A percentile compares a stretch with the other conserved stretches of the same genome.
Evolutionary conservation across 1,140 invertebrate genomes (phyloP).

Genomic region (Hyles euphorbiae): DNA sequence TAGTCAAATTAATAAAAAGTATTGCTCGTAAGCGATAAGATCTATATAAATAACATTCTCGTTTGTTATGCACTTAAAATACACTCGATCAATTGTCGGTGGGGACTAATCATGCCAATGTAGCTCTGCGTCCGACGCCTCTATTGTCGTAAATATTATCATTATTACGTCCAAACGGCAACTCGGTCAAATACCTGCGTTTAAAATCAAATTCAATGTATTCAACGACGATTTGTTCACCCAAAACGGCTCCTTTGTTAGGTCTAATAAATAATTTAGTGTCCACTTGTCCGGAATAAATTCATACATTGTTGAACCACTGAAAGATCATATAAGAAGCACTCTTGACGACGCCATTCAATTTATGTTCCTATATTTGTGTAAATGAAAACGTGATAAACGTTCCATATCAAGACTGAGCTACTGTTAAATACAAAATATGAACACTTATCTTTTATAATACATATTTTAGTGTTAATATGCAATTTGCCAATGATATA

Average conservation of each 20-base stretch:
- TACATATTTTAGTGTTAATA: background rate
- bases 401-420: conserved; percentile 17
- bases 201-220: conserved; percentile 51
- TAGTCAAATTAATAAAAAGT: conserved; percentile 31
- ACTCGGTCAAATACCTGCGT: conserved; percentile 59
- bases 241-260: conserved; percentile 44
- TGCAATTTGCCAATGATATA: conserved; percentile 23
- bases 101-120: conserved; percentile 36
- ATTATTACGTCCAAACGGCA: conserved; percentile 40
- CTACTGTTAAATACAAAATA: conserved; percentile 12
- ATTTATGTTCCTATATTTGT: background rate
- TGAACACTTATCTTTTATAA: conserved; percentile 11
- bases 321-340: conserved; percentile 5
- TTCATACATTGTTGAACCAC: conserved; percentile 12
- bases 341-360: background rate
- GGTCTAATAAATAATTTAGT: conserved; percentile 46
- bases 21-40: conserved; percentile 19
- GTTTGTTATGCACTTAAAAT: conserved; percentile 30
- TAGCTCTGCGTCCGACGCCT: conserved; percentile 30
- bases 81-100: conserved; percentile 25
- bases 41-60: conserved; percentile 28
- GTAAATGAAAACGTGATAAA: conserved; percentile 16
- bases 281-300: conserved; percentile 10
- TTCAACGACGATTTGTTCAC: conserved; percentile 40
- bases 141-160: conserved; percentile 46